Conservation (phyloP, 2,888 invertebrate species). For the Tipula unca region DNA sequence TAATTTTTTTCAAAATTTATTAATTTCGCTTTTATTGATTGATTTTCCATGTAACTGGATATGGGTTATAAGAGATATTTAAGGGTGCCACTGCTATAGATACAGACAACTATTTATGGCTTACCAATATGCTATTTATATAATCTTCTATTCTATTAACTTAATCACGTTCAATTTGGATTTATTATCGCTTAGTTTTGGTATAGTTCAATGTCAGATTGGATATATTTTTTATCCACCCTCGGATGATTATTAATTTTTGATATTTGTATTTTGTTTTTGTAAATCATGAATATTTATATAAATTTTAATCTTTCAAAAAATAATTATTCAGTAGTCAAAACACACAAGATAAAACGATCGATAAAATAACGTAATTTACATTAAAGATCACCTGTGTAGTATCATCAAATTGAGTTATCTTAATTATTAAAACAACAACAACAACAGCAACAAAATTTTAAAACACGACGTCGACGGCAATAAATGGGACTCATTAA, state of each 20-base stretch:
- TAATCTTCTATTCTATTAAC: slow-evolving; percentile 8
- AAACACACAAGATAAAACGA: slow-evolving; percentile 8
- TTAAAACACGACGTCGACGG: not conserved
- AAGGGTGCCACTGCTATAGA: not conserved
- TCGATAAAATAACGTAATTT: not conserved
- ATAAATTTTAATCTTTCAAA: not conserved
- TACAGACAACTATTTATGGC: not conserved
- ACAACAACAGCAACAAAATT: not conserved
- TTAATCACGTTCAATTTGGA: slow-evolving; percentile 8
- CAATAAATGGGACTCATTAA: slow-evolving; percentile 8
- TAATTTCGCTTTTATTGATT: not conserved
- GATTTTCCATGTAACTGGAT: not conserved
- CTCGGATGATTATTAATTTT: not conserved
- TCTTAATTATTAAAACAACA: not conserved
- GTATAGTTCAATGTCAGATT: not conserved
- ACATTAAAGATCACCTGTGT: slow-evolving; percentile 9
- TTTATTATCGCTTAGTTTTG: not conserved
- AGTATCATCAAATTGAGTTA: slow-evolving; percentile 14
- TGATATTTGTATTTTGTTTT: not conserved
- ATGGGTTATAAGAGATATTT: not conserved
- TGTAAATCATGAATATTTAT: not conserved
- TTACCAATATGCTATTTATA: slow-evolving; percentile 9
- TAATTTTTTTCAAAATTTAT: not conserved
- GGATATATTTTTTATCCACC: not conserved
- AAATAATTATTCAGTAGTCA: not conserved